phyloP scores from a whole-genome alignment of 2,888 invertebrate genomes.

The Cosmorhoe ocellata region DNA sequence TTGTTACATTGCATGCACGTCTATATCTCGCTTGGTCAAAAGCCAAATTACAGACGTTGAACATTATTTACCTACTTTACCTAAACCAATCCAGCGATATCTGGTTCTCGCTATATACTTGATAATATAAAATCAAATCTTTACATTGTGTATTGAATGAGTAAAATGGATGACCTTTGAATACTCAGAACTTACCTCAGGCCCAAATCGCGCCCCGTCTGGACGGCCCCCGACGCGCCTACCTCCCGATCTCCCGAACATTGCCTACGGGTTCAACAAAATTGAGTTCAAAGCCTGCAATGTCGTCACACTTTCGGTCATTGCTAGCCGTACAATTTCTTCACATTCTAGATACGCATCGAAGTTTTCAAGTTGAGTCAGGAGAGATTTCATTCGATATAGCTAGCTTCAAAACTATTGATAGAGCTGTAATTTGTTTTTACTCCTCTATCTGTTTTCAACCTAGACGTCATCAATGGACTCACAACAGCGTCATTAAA shows the following conservation, averaged over 20 bases:
- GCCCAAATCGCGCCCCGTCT: conserved; percentile 19
- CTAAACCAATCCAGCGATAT: conserved; percentile 1
- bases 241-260: conserved; percentile 40
- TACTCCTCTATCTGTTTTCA: conserved; percentile 25
- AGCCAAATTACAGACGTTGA: conserved; percentile 27
- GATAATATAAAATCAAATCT: neutral
- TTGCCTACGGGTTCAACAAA: conserved; percentile 39
- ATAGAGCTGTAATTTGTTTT: neutral
- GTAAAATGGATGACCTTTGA: neutral
- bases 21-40: conserved; percentile 29
- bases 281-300: conserved; percentile 36
- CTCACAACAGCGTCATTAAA: conserved; percentile 42
- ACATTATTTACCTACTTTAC: conserved; percentile 7
- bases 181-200: no score
- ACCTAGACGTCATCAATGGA: conserved; percentile 41
- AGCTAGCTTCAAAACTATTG: no score
- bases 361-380: neutral
- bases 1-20: conserved; percentile 18
- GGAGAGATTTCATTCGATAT: neutral
- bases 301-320: conserved; percentile 33
- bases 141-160: neutral
- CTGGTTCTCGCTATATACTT: conserved; percentile 6
- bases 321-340: conserved; percentile 24
- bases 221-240: conserved; percentile 34
- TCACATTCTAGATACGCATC: conserved; percentile 14